Conservation (phyloP, 1,140 invertebrate genomes). For the Epicauta chinensis region DNA sequence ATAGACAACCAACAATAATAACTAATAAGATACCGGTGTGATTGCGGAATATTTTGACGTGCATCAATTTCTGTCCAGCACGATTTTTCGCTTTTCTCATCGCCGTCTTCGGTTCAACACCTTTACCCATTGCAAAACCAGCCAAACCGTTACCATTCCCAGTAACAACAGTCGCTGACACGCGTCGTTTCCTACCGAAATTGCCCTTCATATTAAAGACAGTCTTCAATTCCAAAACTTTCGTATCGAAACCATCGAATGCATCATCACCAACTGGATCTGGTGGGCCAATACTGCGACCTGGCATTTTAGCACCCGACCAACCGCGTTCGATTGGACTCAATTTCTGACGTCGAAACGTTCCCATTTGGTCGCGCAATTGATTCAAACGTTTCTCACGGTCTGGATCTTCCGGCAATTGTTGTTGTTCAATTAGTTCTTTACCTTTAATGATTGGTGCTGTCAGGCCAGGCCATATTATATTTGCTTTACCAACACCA, state of each 20-base stretch:
- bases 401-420: constrained; percentile 65
- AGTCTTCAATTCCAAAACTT: constrained; percentile 74
- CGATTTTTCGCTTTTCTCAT: constrained; percentile 75
- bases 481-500: constrained; percentile 77
- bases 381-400: constrained; percentile 63
- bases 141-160: constrained; percentile 86
- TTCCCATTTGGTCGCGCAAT: constrained; percentile 65
- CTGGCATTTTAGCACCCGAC: constrained; percentile 74
- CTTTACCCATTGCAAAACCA: constrained; percentile 73
- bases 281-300: constrained; percentile 79
- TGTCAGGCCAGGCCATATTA: constrained; percentile 90
- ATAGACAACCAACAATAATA: constrained; percentile 3
- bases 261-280: constrained; percentile 74
- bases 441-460: constrained; percentile 71
- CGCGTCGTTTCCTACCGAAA: constrained; percentile 65
- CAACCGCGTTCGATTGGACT: constrained; percentile 83
- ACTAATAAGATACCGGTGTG: constrained; percentile 62
- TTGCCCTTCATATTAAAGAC: constrained; percentile 81
- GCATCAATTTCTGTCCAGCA: constrained; percentile 79
- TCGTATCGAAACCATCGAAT: constrained; percentile 84
- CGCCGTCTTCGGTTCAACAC: constrained; percentile 55
- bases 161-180: constrained; percentile 69
- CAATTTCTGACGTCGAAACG: constrained; percentile 53
- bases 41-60: constrained; percentile 71
- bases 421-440: constrained; percentile 63